These are phyloP conservation scores for Mythimna loreyi DNA, from an alignment of 2,888 invertebrate species.

Conservation along the genomic window DNA sequence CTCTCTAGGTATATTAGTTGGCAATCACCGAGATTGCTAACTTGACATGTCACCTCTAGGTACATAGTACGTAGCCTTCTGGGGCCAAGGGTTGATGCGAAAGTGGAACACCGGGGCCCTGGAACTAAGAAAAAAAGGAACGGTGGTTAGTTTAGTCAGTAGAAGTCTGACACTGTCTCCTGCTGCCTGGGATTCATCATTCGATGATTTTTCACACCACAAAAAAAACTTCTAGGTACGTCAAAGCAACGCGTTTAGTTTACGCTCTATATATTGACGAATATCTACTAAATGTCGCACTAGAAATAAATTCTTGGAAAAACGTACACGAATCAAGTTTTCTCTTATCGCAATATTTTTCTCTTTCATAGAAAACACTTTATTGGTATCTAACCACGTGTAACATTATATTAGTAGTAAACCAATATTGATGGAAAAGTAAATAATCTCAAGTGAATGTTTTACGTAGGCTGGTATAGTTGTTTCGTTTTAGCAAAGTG, in stretches of 20 bases:
- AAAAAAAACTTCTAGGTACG: too few relatives aligned
- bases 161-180: too few relatives aligned
- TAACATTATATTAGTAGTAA: conserved; percentile 7
- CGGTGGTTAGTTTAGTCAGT: too few relatives aligned
- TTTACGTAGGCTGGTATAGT: not conserved
- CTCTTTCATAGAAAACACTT: conserved; percentile 10
- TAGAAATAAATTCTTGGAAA: not conserved
- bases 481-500: not conserved
- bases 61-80: too few relatives aligned
- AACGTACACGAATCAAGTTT: not conserved
- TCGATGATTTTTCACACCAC: too few relatives aligned
- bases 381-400: conserved; percentile 6
- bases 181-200: too few relatives aligned
- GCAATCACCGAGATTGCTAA: not conserved
- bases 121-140: too few relatives aligned
- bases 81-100: too few relatives aligned
- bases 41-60: not conserved
- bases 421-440: conserved; percentile 20
- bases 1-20: not conserved
- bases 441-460: conserved; percentile 34
- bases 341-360: not conserved
- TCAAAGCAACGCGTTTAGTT: not conserved
- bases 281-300: not conserved
- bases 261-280: not conserved
- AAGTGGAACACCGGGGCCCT: too few relatives aligned